Conservation (phyloP, 64 coral and sea anemone species). For the Actinia tenebrosa region DNA sequence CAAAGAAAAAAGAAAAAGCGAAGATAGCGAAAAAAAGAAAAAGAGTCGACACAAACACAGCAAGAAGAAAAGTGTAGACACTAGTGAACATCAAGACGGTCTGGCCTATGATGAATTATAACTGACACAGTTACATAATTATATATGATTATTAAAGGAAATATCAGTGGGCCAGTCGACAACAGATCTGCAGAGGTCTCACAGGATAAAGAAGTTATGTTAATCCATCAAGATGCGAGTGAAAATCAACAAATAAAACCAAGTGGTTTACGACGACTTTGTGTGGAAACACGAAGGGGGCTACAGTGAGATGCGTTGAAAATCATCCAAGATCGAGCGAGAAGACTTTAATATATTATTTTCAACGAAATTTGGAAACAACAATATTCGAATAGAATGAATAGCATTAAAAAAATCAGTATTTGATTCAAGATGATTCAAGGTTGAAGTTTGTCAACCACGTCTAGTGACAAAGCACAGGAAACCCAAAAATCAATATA, state of each 20-base stretch:
- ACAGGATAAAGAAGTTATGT: neutral
- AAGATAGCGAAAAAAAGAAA: conserved; percentile 48
- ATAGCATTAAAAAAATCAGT: neutral
- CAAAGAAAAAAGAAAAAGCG: conserved; percentile 37
- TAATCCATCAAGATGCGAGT: no score
- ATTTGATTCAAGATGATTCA: no score
- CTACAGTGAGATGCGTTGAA: neutral
- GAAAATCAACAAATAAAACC: no score
- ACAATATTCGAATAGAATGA: neutral
- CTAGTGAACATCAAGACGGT: neutral
- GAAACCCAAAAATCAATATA: neutral
- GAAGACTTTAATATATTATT: neutral
- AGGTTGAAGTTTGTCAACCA: no score
- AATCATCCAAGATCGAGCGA: neutral
- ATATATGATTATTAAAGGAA: neutral
- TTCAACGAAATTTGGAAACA: neutral
- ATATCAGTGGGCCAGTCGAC: neutral
- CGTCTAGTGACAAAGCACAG: neutral
- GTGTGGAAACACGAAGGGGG: neutral
- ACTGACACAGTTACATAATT: no score
- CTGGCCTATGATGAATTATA: conserved; percentile 46
- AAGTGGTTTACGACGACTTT: no score
- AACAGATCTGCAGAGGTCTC: neutral
- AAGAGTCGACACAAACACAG: conserved; percentile 36
- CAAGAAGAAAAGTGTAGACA: neutral